Evolutionary conservation across 2,888 invertebrate species (phyloP), one percentile per base, ranked within the genome.

Genomic region (Standfussiana lucernea): DNA sequence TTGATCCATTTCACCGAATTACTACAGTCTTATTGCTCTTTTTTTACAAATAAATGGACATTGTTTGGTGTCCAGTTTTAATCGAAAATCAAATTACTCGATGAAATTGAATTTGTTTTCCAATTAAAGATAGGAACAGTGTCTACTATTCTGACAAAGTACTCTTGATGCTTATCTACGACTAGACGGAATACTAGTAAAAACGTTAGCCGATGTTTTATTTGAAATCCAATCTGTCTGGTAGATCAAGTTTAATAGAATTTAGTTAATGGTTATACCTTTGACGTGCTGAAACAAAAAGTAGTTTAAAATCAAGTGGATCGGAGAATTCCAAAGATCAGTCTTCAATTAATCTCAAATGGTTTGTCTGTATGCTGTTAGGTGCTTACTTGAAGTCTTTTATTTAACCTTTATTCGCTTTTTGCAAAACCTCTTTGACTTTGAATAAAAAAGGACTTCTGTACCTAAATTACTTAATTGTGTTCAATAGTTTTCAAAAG

Each of bases 171-270:
- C 53, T 68, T 68, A 64, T 32, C 15, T 45, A 42, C 28, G 56
- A 67, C 53, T 24, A 72, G 72, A 68, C 53, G 28, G 42, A 65
- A 59, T n/a, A 62, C 15, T 45, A 53, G 15, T 69, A 59, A 59
- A 77, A 71, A 59, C 18, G 28, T 40, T 28, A 53, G 10, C 56
- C n/a, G 11, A 47, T 42, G 18, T 79, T 50, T 50, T 79, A 71
- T 65, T 73, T 68, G 62, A 56, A 79, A 80, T 56, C 15, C 56
- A 50, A 73, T 56, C 40, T 28, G 15, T 64, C 56, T 75, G n/a
- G 40, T 35, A 7, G 40, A 68, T 18, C 66, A 79, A 72, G 50
- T 67, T 79, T 67, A 24, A 67, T 40, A 40, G 45, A 53, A 62
- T 67, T 67, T 53, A 53, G 18, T 53, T 42, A 45, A n/a, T 62